phyloP scores from a whole-genome alignment of 2,888 invertebrate genomes.

The Parelbella ahira region DNA sequence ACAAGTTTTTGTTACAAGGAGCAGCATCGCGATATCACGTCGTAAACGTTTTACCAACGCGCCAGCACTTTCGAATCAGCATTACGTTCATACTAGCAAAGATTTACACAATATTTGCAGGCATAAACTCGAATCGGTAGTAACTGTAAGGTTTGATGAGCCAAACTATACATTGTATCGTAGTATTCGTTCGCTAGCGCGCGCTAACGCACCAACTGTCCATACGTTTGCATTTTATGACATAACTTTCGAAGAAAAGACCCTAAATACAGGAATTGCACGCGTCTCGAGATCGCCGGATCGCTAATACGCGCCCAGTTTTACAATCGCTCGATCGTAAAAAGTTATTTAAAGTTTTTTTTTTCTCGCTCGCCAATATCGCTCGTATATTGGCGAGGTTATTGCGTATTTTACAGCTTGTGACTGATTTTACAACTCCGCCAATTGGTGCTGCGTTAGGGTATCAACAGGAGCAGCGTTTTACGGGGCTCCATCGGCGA shows the following conservation, averaged over 20 bases:
- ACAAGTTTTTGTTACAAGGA: constrained; percentile 2
- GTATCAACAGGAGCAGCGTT: constrained; percentile 36
- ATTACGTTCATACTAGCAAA: too few relatives aligned
- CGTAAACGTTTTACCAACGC: constrained; percentile 6
- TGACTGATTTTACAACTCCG: constrained; percentile 75
- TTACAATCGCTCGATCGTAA: constrained; percentile 67
- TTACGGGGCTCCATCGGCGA: constrained; percentile 33
- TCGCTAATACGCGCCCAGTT: constrained; percentile 59
- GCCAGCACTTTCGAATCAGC: constrained; percentile 1
- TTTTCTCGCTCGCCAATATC: constrained; percentile 50
- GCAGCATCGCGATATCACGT: constrained; percentile 1
- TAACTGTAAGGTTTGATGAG: constrained; percentile 13
- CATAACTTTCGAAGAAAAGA: constrained; percentile 51
- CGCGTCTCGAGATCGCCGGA: constrained; percentile 38
- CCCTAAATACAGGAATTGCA: constrained; percentile 50
- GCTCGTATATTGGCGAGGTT: constrained; percentile 67
- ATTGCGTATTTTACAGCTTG: constrained; percentile 67
- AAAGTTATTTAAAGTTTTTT: constrained; percentile 46
- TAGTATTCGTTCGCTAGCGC: not conserved
- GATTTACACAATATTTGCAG: constrained; percentile 4
- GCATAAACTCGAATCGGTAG: constrained; percentile 14
- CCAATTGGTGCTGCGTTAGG: constrained; percentile 47
- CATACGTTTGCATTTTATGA: constrained; percentile 39
- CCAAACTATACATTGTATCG: not conserved
- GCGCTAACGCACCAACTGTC: constrained; percentile 6